Evolutionary conservation across 2,797 vertebrate genomes (phyloP), one percentile per base, ranked within the genome.

Genomic region (Lepus townsendii): DNA sequence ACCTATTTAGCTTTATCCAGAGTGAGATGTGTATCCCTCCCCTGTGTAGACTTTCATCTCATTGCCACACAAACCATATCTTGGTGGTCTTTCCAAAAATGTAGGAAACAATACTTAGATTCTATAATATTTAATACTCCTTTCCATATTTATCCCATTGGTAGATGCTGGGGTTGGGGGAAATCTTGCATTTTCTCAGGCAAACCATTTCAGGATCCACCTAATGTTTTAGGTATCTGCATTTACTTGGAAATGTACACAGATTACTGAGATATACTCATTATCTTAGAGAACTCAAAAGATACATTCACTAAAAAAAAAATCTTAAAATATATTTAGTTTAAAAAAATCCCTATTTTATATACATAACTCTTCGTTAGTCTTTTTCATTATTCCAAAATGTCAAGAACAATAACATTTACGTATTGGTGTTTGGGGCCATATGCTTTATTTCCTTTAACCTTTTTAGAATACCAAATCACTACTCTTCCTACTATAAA

Each of bases 381-480:
- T 83, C n/a, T 79, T 93, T 73, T 91, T 87, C 13, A 63, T 75
- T 32, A 72, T 73, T 90, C 17, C 82, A 47, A 90, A 77, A 89
- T 26, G 69, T 26, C 22, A 22, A 82, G 10, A 71, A 30, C 47
- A 52, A 57, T 24, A 32, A 82, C 63, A 22, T 42, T 84, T 11
- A 3, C 19, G 6, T 83, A 7, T 30, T 5, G 50, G 3, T 88
- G 22, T n/a, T 90, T 83, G 19, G 6, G 16, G 26, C 60, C 60
- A 19, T 10, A 50, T 69, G 13, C 16, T 76, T 93, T 27, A 47
- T 72, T 83, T 91, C 38, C n/a, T 82, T 83, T n/a, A 63, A 42
- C 90, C 2, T 78, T 90, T 91, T 24, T 73, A 22, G 8, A 83
- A 65, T 90, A 84, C 62, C 60, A 83, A 73, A 20, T 90, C 8